A percentile compares a stretch with the other conserved stretches of the same genome.
phyloP scores from a whole-genome alignment of 2,797 vertebrate species.

The Okamejei kenojei region DNA sequence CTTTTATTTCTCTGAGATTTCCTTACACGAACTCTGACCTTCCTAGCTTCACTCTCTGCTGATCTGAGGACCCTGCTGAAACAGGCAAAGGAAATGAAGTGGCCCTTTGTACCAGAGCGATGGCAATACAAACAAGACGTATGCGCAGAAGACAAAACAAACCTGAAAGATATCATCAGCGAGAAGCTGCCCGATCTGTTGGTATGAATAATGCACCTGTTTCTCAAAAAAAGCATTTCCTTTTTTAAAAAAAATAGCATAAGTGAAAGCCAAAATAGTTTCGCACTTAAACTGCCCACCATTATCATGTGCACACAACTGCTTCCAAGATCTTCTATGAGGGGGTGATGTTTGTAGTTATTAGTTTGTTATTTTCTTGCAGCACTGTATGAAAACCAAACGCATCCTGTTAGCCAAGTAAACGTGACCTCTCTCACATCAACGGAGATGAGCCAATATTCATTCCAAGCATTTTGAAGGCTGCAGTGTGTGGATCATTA shows the following conservation, averaged over 20 bases:
- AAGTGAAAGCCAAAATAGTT: not conserved
- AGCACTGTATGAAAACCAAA: not conserved
- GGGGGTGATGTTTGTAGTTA: not conserved
- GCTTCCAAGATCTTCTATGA: not conserved
- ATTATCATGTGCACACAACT: not conserved
- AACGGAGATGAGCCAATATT: constrained; percentile 32
- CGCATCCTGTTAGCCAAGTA: not conserved
- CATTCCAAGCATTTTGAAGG: constrained; percentile 29
- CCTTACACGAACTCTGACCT: constrained; percentile 64
- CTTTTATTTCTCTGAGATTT: constrained; percentile 46
- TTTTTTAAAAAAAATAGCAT: not conserved
- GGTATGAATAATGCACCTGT: constrained; percentile 60
- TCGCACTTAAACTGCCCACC: not conserved
- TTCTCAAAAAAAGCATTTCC: constrained; percentile 36
- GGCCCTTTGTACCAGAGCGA: constrained; percentile 92
- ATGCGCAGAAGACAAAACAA: constrained; percentile 74
- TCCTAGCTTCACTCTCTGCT: constrained; percentile 68
- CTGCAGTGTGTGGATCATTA: not conserved
- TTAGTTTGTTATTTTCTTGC: not conserved
- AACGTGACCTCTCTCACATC: constrained; percentile 28
- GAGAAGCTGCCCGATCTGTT: constrained; percentile 66
- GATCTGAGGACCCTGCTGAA: constrained; percentile 76
- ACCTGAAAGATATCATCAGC: constrained; percentile 76
- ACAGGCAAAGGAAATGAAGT: constrained; percentile 84
- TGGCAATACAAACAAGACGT: constrained; percentile 87